Base-by-base conservation (phyloP, 1,140 invertebrate genomes). In the Drosophila bifasciata region DNA sequence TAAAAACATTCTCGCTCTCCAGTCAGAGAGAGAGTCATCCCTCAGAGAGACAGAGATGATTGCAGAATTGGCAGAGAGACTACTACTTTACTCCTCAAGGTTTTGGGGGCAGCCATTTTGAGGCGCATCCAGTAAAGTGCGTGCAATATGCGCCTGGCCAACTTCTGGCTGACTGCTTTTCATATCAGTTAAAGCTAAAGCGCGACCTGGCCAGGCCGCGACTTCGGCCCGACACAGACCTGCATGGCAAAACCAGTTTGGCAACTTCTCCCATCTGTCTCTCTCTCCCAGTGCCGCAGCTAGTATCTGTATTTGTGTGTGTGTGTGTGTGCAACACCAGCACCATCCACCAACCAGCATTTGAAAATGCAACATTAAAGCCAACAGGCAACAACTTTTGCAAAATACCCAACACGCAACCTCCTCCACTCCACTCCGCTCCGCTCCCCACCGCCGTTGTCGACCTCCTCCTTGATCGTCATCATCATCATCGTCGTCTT, bases 321-420 rank as follows among this genome's bases (percentile, higher is more conserved):
- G 49, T 69, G 13, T 76, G 52, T 60, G 68, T 76, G 62, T 76
- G 79, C 71, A 59, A 75, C 71, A 62, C 58, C 79, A 66, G 28
- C 28, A 36, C 56, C 83, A 48, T 51, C 84, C 49, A 78, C 83
- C 83, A 86, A 88, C 84, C 83, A 88, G 84, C 83, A 89, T 88
- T 88, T 88, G 84, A 86, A 85, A 86, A 88, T 86, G 83, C 83
- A 86, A 88, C 83, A 86, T 86, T 68, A 74, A 85, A 85, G 80
- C 80, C 72, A 85, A 84, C 81, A 72, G 72, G 62, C 71, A 79
- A 69, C 78, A 70, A 70, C 79, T 83, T 83, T 83, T 73, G 81
- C 80, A 80, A 76, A 73, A 77, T 77, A 77, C 73, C 59, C 83
- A 77, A 68, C 81, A 81, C 78, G 83, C 81, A 88, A 83, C 78